Evolutionary conservation across 2,888 invertebrate genomes (phyloP).

Genomic region (Teleiodes luculella): DNA sequence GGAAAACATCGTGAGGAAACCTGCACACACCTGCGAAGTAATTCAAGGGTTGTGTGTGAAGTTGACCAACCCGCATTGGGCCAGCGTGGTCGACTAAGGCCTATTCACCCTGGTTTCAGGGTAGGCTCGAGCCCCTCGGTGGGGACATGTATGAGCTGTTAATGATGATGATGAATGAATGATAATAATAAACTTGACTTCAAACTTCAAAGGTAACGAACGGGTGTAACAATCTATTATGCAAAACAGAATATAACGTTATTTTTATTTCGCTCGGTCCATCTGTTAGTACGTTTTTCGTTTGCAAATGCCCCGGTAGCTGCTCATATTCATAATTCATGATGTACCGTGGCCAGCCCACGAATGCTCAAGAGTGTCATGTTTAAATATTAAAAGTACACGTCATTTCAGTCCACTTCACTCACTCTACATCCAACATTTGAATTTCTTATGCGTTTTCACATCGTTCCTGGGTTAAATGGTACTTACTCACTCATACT

Average conservation of each 20-base stretch:
- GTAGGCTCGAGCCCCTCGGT: no score
- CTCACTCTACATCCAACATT: neutral
- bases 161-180: no score
- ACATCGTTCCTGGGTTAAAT: neutral
- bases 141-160: no score
- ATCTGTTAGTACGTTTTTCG: neutral
- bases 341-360: neutral
- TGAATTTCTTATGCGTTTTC: neutral
- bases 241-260: neutral
- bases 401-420: slow-evolving; percentile 2
- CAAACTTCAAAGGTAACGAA: neutral
- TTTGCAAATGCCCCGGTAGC: neutral
- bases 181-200: neutral
- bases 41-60: no score
- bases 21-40: no score
- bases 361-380: neutral
- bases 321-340: slow-evolving; percentile 1
- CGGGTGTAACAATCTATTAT: neutral
- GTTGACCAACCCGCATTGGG: no score
- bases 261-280: neutral
- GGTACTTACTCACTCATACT: no score
- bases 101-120: no score
- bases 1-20: no score
- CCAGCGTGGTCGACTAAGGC: no score
- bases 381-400: neutral